Evolutionary conservation across 2,797 vertebrate species (phyloP), one percentile per base, ranked within the genome.

Genomic region (Gymnopithys bicolor): DNA sequence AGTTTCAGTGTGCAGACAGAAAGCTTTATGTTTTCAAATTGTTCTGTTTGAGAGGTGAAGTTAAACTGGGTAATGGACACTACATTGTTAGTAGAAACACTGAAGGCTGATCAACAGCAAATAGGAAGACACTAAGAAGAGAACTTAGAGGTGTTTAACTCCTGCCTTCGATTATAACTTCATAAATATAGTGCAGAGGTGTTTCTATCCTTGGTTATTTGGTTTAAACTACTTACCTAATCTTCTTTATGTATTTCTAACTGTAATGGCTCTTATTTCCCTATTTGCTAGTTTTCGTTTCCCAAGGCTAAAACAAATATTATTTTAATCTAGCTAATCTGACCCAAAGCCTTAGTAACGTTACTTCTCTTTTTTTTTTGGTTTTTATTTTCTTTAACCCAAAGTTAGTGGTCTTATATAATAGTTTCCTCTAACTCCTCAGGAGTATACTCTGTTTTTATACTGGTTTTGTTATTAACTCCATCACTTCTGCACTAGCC

Each of bases 261-360:
- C 17, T 90, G 35, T 78, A 87, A 73, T 89, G 90, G 75, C 46
- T 93, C 58, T 78, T 93, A 84, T 84, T 94, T 93, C 69, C 73
- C 62, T 55, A 6, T 81, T 86, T 88, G 30, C 62, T 92, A 64
- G n/a, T 90, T 84, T 55, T 82, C 35, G 92, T 87, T 85, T 86
- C 73, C 53, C 69, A 86, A 70, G 22, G 46, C 53, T 68, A 55
- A 93, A 88, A 33, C 22, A 67, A 71, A 60, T 81, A 71, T 41
- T 77, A 32, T 94, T 95, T 95, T 86, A 84, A 81, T 81, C 27
- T 78, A 86, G 12, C 0, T 86, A 90, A 68, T 93, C n/a, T 93
- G 62, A 93, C 80, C 66, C 53, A 90, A 91, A 91, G 49, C 33
- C 19, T 85, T 80, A 81, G 32, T 41, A 84, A 49, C 9, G 75